Percentiles rank a stretch among this genome's conserved stretches.
Conservation (phyloP, 2,888 invertebrate genomes). For the Hecatera dysodea region DNA sequence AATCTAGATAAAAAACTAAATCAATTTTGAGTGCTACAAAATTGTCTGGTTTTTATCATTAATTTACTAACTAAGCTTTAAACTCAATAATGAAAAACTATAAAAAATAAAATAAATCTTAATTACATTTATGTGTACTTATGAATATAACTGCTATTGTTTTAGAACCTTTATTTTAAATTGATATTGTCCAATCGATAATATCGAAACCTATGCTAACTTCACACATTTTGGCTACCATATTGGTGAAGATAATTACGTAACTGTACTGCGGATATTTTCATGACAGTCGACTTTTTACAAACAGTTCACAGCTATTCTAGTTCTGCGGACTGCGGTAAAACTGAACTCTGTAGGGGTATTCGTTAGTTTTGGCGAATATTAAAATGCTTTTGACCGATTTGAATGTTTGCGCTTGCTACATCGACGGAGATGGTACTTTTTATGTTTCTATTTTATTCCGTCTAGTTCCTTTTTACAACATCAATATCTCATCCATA, state of each 20-base stretch:
- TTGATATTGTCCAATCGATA: not conserved
- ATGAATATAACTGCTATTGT: too few relatives aligned
- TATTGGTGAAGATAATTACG: constrained; percentile 36
- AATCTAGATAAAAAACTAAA: not conserved
- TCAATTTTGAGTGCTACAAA: not conserved
- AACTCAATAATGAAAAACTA: too few relatives aligned
- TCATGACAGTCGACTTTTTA: not conserved
- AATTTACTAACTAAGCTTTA: not conserved
- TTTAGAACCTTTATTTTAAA: not conserved
- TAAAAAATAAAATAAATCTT: not conserved
- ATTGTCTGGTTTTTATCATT: not conserved
- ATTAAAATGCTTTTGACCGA: not conserved
- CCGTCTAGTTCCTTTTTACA: not conserved
- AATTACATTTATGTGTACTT: not conserved
- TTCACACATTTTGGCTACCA: constrained; percentile 31
- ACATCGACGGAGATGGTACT: not conserved
- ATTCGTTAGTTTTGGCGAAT: not conserved
- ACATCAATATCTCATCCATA: not conserved
- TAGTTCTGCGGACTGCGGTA: constrained; percentile 26
- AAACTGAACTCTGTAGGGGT: not conserved
- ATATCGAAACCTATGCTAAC: not conserved
- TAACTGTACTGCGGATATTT: constrained; percentile 53
- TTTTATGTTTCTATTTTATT: not conserved
- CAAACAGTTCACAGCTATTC: not conserved
- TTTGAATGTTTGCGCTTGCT: not conserved